phyloP scores from a whole-genome alignment of 1,140 invertebrate genomes.

The Cherax destructor region DNA sequence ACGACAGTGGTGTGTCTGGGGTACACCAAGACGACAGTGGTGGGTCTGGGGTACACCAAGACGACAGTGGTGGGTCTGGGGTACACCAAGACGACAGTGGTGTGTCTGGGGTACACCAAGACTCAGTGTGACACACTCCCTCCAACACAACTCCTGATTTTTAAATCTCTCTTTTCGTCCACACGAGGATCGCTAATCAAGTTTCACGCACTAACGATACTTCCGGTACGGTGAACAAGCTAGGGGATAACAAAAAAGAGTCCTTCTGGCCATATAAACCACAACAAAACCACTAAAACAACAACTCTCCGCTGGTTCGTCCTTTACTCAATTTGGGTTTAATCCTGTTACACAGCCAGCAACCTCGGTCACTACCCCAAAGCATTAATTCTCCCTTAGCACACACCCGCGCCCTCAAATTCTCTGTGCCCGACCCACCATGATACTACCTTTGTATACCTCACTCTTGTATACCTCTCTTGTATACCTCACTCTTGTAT shows the following conservation, averaged over 20 bases:
- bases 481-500: constrained; percentile 17
- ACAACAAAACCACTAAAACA: constrained; percentile 24
- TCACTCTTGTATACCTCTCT: constrained; percentile 1
- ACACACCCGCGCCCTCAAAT: constrained; percentile 28
- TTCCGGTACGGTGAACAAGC: too few species aligned
- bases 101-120: too few species aligned
- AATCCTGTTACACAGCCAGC: constrained; percentile 58
- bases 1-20: too few species aligned
- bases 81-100: too few species aligned
- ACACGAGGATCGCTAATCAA: too few species aligned
- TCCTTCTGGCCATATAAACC: constrained; percentile 21
- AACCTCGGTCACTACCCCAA: constrained; percentile 49
- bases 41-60: too few species aligned
- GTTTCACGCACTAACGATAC: too few species aligned
- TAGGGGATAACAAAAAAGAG: not conserved
- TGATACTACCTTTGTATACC: constrained; percentile 27
- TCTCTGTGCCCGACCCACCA: constrained; percentile 3
- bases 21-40: too few species aligned
- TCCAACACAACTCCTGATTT: too few species aligned
- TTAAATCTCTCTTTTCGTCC: too few species aligned
- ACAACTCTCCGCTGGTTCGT: constrained; percentile 13
- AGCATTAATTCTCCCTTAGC: constrained; percentile 53
- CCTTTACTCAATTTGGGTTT: constrained; percentile 58
- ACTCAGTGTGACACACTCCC: too few species aligned
- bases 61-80: too few species aligned